Base-by-base conservation (phyloP, 2,113 vertebrate genomes). In the Centropus bengalensis region DNA sequence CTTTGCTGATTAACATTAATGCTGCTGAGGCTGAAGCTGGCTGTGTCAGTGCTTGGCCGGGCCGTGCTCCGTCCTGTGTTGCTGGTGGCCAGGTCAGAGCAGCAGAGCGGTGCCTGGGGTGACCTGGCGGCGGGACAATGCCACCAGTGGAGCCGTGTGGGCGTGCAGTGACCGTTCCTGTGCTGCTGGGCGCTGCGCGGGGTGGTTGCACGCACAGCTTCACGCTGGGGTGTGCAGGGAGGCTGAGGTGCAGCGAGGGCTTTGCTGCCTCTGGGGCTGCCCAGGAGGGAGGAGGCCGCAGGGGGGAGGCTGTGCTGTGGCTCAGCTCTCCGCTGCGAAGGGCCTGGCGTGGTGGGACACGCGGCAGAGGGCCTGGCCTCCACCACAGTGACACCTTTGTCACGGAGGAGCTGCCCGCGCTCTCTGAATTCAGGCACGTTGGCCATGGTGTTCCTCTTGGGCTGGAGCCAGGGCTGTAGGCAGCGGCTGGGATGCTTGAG, bases 311-410 rank as follows among this genome's bases (percentile, higher is more conserved):
- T 58, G 56, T 3, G 18, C 51, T 2, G 0, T 2, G 4, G 74
- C 85, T 82, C 74, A 12, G 64, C 81, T 95, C 71, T 14, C 13
- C 2, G 3, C 58, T 38, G 14, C 9, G 69, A 66, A 49, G 70
- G 38, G 40, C 38, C 3, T 0, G 1, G 45, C 2, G 0, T 52
- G 45, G 67, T 63, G 60, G 63, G 82, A 42, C 2, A 0, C 0
- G n/a, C 8, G 1, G 69, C 68, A 21, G 60, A 52, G 69, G 52
- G 84, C 81, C 85, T 95, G 92, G 86, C 86, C 71, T 88, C 68
- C 44, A 5, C 93, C 88, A 93, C 95, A 95, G 82, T 90, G 88
- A 92, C 92, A 96, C 88, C 88, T 94, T 92, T 95, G 95, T 96
- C 82, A 81, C 0, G 0, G 67, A 80, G 77, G 51, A 91, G 82